phyloP scores from a whole-genome alignment of 1,140 invertebrate genomes.

The Ceratoteleas bidentatus region DNA sequence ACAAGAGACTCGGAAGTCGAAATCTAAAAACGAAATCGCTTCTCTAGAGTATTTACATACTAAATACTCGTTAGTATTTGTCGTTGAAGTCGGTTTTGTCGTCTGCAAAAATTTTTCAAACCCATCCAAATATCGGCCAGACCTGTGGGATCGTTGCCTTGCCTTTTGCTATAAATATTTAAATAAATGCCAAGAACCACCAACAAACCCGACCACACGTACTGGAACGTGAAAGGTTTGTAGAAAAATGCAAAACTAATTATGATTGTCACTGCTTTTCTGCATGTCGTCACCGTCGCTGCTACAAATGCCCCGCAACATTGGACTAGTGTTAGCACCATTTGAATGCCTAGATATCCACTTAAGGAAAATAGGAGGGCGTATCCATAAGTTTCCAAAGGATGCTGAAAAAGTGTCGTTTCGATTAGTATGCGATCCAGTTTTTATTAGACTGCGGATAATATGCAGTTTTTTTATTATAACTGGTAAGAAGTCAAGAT shows the following conservation, averaged over 20 bases:
- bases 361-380: too few relatives aligned
- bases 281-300: slow-evolving; percentile 92
- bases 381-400: too few relatives aligned
- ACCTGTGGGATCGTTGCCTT: slow-evolving; percentile 31
- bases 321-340: slow-evolving; percentile 91
- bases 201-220: slow-evolving; percentile 93
- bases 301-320: slow-evolving; percentile 94
- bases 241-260: slow-evolving; percentile 96
- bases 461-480: too few relatives aligned
- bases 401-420: too few relatives aligned
- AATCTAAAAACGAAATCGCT: too few relatives aligned
- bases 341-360: too few relatives aligned
- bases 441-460: too few relatives aligned
- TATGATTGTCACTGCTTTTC: slow-evolving; percentile 95
- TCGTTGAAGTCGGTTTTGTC: slow-evolving; percentile 70
- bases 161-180: slow-evolving; percentile 91
- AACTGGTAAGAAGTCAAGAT: too few relatives aligned
- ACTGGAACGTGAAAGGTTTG: slow-evolving; percentile 96
- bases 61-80: slow-evolving; percentile 67
- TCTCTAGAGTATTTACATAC: too few relatives aligned
- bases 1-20: too few relatives aligned
- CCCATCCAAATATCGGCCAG: slow-evolving; percentile 48
- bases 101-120: slow-evolving; percentile 62
- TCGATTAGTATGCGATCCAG: too few relatives aligned
- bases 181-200: slow-evolving; percentile 95